phyloP scores from a whole-genome alignment of 1,140 invertebrate species.

The Bombus confusus region DNA sequence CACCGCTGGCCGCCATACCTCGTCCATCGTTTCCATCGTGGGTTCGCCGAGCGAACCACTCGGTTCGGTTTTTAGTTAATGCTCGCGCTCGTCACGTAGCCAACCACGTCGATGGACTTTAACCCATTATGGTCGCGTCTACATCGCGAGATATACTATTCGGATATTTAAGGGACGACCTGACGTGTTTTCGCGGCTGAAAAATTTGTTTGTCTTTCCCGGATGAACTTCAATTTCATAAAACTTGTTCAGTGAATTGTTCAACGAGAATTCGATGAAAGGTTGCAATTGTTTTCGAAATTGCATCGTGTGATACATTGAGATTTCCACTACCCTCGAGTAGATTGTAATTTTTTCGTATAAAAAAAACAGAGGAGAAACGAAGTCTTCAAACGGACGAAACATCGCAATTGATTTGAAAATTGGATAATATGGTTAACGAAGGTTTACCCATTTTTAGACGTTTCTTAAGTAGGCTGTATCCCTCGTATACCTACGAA shows the following conservation, averaged over 20 bases:
- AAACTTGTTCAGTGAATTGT: too few species aligned
- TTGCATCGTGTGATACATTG: too few species aligned
- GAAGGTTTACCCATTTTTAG: too few species aligned
- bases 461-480: too few species aligned
- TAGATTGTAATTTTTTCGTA: too few species aligned
- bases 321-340: too few species aligned
- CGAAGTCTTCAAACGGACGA: neutral
- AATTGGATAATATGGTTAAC: too few species aligned
- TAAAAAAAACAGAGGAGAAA: too few species aligned
- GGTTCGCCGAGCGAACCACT: conserved; percentile 49
- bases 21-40: conserved; percentile 34
- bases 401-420: neutral
- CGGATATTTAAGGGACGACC: conserved; percentile 22
- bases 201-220: neutral
- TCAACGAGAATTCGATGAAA: too few species aligned
- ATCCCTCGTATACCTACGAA: too few species aligned
- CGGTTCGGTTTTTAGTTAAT: conserved; percentile 61
- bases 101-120: conserved; percentile 52
- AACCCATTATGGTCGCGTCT: conserved; percentile 41
- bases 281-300: too few species aligned
- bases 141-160: conserved; percentile 32
- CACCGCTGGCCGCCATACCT: neutral
- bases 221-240: too few species aligned
- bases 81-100: conserved; percentile 51
- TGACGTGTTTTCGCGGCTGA: neutral